These are phyloP conservation scores for Colostygia pectinataria DNA, from an alignment of 2,888 invertebrate genomes.

Conservation along the genomic window DNA sequence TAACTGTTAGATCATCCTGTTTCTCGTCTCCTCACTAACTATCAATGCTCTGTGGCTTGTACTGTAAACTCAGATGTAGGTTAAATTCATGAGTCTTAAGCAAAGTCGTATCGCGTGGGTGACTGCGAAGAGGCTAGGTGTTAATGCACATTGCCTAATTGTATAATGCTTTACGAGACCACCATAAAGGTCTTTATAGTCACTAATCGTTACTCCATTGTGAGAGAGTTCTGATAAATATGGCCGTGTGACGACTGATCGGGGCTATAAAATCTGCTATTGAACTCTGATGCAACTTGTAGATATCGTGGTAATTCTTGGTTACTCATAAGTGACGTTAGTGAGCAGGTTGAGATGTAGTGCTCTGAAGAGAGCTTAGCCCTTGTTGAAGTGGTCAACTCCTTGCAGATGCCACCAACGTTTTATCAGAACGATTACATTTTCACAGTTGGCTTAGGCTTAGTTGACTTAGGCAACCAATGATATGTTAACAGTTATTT, in stretches of 20 bases:
- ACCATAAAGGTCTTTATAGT: slow-evolving; percentile 71
- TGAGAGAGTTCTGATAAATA: slow-evolving; percentile 49
- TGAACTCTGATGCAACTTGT: slow-evolving; percentile 43
- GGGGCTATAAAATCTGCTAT: slow-evolving; percentile 48
- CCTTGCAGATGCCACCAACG: too few species aligned
- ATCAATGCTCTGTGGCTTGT: slow-evolving; percentile 2
- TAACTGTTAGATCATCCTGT: slow-evolving; percentile 9
- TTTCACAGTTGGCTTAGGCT: too few species aligned
- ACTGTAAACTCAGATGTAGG: slow-evolving; percentile 56
- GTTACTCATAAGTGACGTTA: too few species aligned
- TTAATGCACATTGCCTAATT: slow-evolving; percentile 80
- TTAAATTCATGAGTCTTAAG: slow-evolving; percentile 58
- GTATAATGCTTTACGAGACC: slow-evolving; percentile 69
- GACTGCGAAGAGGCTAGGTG: slow-evolving; percentile 65
- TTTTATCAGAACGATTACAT: too few species aligned
- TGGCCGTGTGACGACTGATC: slow-evolving; percentile 47
- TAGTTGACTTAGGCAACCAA: too few species aligned
- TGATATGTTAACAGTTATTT: not conserved
- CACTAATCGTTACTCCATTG: slow-evolving; percentile 71
- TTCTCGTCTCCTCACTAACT: slow-evolving; percentile 8
- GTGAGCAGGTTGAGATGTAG: too few species aligned
- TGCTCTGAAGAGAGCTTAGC: too few species aligned
- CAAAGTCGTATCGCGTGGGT: slow-evolving; percentile 64
- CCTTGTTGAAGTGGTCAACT: too few species aligned
- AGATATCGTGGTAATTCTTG: too few species aligned